Evolutionary conservation across 2,113 vertebrate species (phyloP).

Genomic region (Natator depressus): DNA sequence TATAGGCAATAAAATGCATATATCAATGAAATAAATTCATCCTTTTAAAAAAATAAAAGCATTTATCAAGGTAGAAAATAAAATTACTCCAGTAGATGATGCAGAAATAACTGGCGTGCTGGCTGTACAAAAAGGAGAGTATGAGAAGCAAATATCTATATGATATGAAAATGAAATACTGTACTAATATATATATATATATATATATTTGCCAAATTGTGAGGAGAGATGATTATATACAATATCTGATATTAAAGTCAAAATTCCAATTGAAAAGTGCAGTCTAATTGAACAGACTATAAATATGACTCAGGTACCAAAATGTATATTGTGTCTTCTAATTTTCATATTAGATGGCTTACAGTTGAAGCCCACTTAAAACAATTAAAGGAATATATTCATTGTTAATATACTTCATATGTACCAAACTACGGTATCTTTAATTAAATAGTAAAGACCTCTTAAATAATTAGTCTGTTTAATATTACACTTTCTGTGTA

Average conservation of each 20-base stretch:
- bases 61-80: slow-evolving; percentile 68
- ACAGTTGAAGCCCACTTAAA: background rate
- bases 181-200: background rate
- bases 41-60: slow-evolving; percentile 40
- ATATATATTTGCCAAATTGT: background rate
- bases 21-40: slow-evolving; percentile 66
- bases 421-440: background rate
- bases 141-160: slow-evolving; percentile 31
- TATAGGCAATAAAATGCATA: slow-evolving; percentile 56
- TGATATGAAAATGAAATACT: slow-evolving; percentile 48
- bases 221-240: background rate
- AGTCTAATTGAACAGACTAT: background rate
- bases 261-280: background rate
- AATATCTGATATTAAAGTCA: background rate
- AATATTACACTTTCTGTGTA: background rate
- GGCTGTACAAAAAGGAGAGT: slow-evolving; percentile 39
- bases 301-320: background rate
- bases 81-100: slow-evolving; percentile 47
- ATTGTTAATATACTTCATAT: background rate
- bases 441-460: background rate
- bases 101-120: slow-evolving; percentile 43
- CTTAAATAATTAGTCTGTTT: background rate
- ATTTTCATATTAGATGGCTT: background rate
- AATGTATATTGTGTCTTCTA: background rate
- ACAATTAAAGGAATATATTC: background rate